These are phyloP conservation scores for Eudyptes chrysolophus DNA, from an alignment of 2,113 vertebrate species.

Conservation along the genomic window DNA sequence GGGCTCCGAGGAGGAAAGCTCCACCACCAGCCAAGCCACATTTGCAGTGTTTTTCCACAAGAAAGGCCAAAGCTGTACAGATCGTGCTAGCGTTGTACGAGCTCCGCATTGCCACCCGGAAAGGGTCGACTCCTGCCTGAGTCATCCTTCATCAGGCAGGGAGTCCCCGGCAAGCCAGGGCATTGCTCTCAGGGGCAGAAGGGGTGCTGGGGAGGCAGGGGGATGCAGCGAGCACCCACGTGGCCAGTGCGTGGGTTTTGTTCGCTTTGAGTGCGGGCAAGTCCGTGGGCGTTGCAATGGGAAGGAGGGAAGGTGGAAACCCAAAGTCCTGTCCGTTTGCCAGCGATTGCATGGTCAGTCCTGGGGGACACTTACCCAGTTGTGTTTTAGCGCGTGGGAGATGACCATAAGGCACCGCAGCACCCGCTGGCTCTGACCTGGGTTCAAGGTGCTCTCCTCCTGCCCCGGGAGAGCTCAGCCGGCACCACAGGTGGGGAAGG, in stretches of 20 bases:
- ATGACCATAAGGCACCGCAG: not conserved
- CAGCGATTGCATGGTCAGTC: not conserved
- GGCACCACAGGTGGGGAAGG: not conserved
- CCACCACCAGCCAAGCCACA: not conserved
- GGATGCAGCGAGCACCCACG: not conserved
- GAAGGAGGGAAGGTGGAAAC: not conserved
- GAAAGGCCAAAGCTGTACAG: not conserved
- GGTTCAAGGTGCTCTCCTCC: not conserved
- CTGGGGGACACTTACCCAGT: fast-evolving
- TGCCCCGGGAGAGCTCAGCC: not conserved
- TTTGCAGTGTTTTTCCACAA: not conserved
- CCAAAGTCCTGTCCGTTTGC: not conserved
- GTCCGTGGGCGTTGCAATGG: not conserved
- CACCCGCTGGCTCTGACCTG: not conserved
- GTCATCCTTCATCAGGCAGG: not conserved
- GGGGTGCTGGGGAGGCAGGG: not conserved
- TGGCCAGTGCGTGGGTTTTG: not conserved
- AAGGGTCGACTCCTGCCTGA: not conserved
- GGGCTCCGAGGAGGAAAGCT: not conserved
- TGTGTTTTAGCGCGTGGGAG: not conserved
- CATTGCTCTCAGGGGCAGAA: not conserved
- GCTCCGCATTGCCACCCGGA: fast-evolving
- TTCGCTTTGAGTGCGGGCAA: fast-evolving
- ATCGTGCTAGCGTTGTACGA: not conserved
- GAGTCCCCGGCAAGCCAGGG: not conserved